These are phyloP conservation scores for Synergus gifuensis DNA, from an alignment of 2,888 invertebrate genomes.

Conservation along the genomic window DNA sequence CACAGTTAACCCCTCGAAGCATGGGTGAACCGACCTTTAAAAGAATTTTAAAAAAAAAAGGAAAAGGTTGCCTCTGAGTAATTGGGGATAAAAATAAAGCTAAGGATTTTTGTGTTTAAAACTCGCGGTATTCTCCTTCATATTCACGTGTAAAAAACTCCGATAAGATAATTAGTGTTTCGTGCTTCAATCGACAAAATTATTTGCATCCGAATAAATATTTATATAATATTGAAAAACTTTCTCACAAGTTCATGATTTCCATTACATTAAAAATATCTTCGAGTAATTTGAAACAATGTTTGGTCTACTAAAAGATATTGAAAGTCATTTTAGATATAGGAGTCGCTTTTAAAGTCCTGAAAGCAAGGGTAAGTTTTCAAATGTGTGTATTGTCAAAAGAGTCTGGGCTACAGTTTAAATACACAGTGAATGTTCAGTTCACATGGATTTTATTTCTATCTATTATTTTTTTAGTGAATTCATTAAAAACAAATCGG, in stretches of 20 bases:
- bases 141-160: neutral
- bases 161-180: neutral
- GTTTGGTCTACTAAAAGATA: slow-evolving; percentile 74
- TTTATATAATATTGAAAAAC: neutral
- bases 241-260: neutral
- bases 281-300: slow-evolving; percentile 66
- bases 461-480: slow-evolving; percentile 39
- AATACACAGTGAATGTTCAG: slow-evolving; percentile 59
- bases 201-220: too few species aligned
- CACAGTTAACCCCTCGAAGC: slow-evolving; percentile 45
- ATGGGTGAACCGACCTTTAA: slow-evolving; percentile 1
- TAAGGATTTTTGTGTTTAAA: neutral
- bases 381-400: slow-evolving; percentile 56
- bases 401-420: slow-evolving; percentile 59
- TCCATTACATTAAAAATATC: neutral
- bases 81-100: slow-evolving; percentile 19
- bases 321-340: slow-evolving; percentile 58
- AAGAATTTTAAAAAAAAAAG: slow-evolving; percentile 25
- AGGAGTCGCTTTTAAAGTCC: slow-evolving; percentile 50
- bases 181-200: neutral
- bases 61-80: neutral
- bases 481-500: slow-evolving; percentile 37
- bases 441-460: slow-evolving; percentile 60
- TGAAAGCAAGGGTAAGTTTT: slow-evolving; percentile 51
- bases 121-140: slow-evolving; percentile 28